Evolutionary conservation across 2,888 invertebrate species (phyloP).

Genomic region (Nemoura dubitans): DNA sequence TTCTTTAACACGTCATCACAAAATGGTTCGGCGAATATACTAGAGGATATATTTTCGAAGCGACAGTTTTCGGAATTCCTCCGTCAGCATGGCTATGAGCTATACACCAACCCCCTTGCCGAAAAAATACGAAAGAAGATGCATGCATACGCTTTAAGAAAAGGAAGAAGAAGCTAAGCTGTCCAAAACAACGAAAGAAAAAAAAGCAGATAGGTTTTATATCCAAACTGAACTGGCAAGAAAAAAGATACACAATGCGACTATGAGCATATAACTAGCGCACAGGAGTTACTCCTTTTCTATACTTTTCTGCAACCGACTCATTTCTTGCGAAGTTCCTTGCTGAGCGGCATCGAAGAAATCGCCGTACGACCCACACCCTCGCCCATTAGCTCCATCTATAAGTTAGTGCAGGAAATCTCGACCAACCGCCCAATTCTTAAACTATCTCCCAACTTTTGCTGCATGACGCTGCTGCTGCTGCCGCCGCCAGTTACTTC

Average conservation of each 20-base stretch:
- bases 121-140: not conserved
- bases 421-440: not conserved
- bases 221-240: not conserved
- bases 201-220: not conserved
- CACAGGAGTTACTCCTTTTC: not conserved
- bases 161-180: not conserved
- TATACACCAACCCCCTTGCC: not conserved
- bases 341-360: not conserved
- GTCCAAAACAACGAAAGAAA: not conserved
- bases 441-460: not conserved
- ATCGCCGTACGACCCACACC: not conserved
- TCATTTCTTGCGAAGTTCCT: not conserved
- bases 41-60: not conserved
- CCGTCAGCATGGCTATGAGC: not conserved
- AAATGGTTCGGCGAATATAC: not conserved
- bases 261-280: not conserved
- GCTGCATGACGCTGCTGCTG: not conserved
- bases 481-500: not conserved
- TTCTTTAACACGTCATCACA: constrained; percentile 23
- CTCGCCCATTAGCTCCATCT: not conserved
- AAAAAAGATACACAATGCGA: not conserved
- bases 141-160: not conserved
- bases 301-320: constrained; percentile 2
- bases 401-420: not conserved
- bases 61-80: not conserved